Conservation (phyloP, 1,140 invertebrate genomes). For the Zaprionus capensis region DNA sequence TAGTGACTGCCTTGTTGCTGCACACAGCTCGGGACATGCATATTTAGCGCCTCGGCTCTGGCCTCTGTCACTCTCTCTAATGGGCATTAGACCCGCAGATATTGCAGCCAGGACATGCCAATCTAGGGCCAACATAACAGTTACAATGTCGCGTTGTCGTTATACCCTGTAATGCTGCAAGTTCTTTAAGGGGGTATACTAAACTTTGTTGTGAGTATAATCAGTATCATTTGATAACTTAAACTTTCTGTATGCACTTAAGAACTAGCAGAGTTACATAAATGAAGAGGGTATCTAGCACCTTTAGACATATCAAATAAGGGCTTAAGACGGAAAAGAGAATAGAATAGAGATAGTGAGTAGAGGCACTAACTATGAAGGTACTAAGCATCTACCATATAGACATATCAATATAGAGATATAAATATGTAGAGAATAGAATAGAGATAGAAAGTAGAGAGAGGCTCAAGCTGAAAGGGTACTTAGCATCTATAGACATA, state of each 20-base stretch:
- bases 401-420: too few species aligned
- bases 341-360: too few species aligned
- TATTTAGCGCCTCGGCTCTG: conserved; percentile 40
- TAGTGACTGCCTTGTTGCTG: conserved; percentile 7
- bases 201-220: neutral
- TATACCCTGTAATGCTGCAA: conserved; percentile 1
- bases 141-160: conserved; percentile 1
- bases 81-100: conserved; percentile 38
- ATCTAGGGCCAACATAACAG: conserved; percentile 26
- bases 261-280: neutral
- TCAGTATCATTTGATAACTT: neutral
- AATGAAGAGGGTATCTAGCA: too few species aligned
- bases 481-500: too few species aligned
- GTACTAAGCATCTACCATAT: too few species aligned
- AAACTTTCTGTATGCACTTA: neutral
- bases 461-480: too few species aligned
- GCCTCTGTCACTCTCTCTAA: neutral
- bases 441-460: too few species aligned
- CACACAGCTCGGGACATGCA: conserved; percentile 27
- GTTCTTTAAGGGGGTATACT: neutral
- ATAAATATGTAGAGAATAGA: too few species aligned
- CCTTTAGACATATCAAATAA: too few species aligned
- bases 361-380: too few species aligned
- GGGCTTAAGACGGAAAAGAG: too few species aligned
- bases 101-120: conserved; percentile 28